A percentile compares a stretch with the other conserved stretches of the same genome.
These are phyloP conservation scores for Callaeas wilsoni DNA, from an alignment of 2,113 vertebrate genomes.

Conservation along the genomic window DNA sequence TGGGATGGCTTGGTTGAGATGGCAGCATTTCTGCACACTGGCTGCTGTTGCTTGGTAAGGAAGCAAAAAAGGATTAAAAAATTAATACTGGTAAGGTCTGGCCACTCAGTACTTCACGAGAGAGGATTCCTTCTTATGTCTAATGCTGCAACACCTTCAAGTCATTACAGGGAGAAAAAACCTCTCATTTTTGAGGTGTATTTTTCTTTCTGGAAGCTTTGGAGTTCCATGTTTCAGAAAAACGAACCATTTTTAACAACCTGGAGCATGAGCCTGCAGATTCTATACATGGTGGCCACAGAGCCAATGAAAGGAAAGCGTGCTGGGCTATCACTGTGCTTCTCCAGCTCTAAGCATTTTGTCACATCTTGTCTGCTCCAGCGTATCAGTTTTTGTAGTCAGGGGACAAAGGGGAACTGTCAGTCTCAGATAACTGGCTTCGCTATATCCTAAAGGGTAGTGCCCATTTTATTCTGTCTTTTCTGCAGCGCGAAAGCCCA, in stretches of 20 bases:
- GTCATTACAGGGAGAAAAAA: not conserved
- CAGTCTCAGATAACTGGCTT: not conserved
- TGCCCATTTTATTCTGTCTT: not conserved
- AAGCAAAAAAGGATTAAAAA: not conserved
- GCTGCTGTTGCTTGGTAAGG: not conserved
- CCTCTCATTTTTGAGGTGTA: not conserved
- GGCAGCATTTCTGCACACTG: not conserved
- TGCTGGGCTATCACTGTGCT: not conserved
- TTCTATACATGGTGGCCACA: not conserved
- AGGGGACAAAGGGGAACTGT: not conserved
- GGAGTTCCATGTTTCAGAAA: not conserved
- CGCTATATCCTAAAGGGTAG: not conserved
- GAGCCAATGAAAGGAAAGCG: not conserved
- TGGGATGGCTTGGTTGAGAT: not conserved
- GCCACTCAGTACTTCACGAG: not conserved
- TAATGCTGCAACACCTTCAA: not conserved
- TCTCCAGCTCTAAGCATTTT: not conserved
- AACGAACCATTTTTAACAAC: not conserved
- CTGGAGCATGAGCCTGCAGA: not conserved
- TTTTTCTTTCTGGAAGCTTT: not conserved
- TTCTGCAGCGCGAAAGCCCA: not conserved
- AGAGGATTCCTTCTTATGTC: not conserved
- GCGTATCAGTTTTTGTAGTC: not conserved
- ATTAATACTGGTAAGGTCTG: not conserved
- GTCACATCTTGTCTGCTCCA: not conserved